Evolutionary conservation across 2,888 invertebrate genomes (phyloP).

Genomic region (Drosophila picticornis): DNA sequence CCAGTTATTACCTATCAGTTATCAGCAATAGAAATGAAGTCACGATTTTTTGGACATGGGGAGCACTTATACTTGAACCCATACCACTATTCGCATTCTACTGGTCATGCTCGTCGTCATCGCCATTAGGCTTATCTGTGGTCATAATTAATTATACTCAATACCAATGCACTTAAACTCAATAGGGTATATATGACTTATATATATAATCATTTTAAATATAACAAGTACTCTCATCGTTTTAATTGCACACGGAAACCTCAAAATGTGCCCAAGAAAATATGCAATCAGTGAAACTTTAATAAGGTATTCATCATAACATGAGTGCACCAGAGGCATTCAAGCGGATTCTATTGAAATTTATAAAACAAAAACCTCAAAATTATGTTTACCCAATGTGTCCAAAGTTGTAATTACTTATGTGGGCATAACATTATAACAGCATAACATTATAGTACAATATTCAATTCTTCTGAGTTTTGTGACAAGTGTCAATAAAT

Average conservation of each 20-base stretch:
- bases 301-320: not conserved
- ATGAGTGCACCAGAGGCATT: not conserved
- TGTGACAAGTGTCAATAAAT: not conserved
- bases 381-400: not conserved
- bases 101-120: constrained; percentile 11
- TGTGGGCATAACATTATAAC: not conserved
- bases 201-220: not conserved
- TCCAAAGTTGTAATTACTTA: not conserved
- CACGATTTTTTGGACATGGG: constrained; percentile 24
- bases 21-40: constrained; percentile 51
- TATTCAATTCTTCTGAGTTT: not conserved
- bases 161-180: not conserved
- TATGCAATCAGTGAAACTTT: not conserved
- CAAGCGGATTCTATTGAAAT: not conserved
- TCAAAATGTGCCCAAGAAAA: not conserved
- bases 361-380: not conserved
- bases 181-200: not conserved
- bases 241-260: not conserved
- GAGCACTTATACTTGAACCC: not conserved
- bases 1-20: constrained; percentile 36
- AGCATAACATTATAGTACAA: not conserved
- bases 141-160: constrained; percentile 38
- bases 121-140: constrained; percentile 29
- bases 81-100: not conserved
- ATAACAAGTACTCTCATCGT: not conserved